These are phyloP conservation scores for Apamea crenata DNA, from an alignment of 2,888 invertebrate species.

Conservation along the genomic window DNA sequence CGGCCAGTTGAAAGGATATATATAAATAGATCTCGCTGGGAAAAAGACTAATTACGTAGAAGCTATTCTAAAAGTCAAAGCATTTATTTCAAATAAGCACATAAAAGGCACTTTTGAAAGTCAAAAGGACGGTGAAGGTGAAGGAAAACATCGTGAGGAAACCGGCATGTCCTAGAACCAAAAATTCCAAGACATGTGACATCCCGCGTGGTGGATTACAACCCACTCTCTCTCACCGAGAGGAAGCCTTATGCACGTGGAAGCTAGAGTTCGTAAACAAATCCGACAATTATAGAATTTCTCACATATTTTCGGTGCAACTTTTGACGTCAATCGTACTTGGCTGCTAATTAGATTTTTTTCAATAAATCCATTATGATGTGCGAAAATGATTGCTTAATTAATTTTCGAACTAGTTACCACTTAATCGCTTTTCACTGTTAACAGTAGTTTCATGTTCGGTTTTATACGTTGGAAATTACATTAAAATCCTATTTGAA, in stretches of 20 bases:
- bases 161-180: neutral
- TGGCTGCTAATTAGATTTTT: slow-evolving; percentile 7
- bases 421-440: slow-evolving; percentile 31
- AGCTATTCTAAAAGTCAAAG: neutral
- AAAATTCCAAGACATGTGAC: neutral
- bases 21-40: slow-evolving; percentile 29
- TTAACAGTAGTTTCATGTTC: slow-evolving; percentile 54
- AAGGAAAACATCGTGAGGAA: neutral
- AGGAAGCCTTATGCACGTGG: neutral
- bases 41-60: slow-evolving; percentile 40
- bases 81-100: neutral
- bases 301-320: slow-evolving; percentile 11
- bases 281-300: slow-evolving; percentile 30
- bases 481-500: slow-evolving; percentile 55
- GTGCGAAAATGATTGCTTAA: no score
- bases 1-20: slow-evolving; percentile 34
- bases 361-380: neutral
- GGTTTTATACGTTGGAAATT: slow-evolving; percentile 44
- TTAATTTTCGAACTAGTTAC: slow-evolving; percentile 37
- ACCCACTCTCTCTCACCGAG: neutral
- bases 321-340: slow-evolving; percentile 27
- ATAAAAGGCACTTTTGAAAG: neutral
- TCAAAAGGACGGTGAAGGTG: neutral
- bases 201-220: neutral
- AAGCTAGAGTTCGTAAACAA: slow-evolving; percentile 30